Percentiles rank a stretch among this genome's conserved stretches.
These are phyloP conservation scores for Drosophila sp. DNA, from an alignment of 1,140 invertebrate genomes.

Conservation along the genomic window DNA sequence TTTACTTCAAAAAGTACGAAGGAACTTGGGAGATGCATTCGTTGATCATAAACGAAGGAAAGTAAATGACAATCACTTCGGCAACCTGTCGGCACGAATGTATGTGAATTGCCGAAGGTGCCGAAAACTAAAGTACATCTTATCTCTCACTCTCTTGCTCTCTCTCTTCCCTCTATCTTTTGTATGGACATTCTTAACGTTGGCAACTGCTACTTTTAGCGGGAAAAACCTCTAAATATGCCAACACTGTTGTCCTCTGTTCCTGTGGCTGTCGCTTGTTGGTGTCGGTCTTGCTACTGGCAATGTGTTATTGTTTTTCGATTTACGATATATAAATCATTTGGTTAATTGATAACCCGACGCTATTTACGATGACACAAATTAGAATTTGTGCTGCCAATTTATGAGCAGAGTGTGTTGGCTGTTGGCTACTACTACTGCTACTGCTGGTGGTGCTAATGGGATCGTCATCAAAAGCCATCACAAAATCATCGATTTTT, in stretches of 20 bases:
- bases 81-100: no score
- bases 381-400: conserved; percentile 77
- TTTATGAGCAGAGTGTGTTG: conserved; percentile 46
- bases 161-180: no score
- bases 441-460: conserved; percentile 45
- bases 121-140: no score
- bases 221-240: not conserved
- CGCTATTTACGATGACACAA: conserved; percentile 80
- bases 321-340: conserved; percentile 77
- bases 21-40: no score
- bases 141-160: no score
- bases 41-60: no score
- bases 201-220: not conserved
- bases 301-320: conserved; percentile 70
- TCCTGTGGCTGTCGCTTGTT: conserved; percentile 17
- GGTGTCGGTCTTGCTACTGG: conserved; percentile 21
- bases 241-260: conserved; percentile 30
- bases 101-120: no score
- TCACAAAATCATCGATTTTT: not conserved
- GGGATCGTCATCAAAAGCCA: conserved; percentile 27
- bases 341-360: conserved; percentile 79
- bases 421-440: not conserved
- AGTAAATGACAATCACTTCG: no score
- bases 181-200: no score
- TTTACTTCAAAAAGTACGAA: no score